Percentiles rank a stretch among this genome's conserved stretches.
Evolutionary conservation across 1,140 invertebrate species (phyloP).

Genomic region (Drosophila nikananu): DNA sequence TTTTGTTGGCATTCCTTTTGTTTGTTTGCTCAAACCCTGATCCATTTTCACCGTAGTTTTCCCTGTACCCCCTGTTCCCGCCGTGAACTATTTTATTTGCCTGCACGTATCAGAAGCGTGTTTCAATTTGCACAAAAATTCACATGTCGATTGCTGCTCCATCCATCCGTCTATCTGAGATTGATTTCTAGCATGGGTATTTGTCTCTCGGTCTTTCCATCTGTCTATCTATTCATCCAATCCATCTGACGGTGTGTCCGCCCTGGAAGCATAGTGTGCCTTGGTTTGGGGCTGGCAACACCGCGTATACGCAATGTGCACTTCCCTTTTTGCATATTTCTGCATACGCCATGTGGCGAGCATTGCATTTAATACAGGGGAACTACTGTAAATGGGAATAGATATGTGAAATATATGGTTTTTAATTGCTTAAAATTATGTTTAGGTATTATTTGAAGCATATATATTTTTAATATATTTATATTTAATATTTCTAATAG

Average conservation of each 20-base stretch:
- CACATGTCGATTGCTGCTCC: conserved; percentile 72
- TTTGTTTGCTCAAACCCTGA: conserved; percentile 53
- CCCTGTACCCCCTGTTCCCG: too few species aligned
- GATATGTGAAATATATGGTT: not conserved
- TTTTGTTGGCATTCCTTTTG: conserved; percentile 74
- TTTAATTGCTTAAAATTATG: not conserved
- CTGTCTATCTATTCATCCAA: conserved; percentile 5
- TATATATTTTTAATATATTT: not conserved
- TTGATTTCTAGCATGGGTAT: conserved; percentile 69
- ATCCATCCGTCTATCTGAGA: conserved; percentile 62
- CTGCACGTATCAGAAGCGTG: conserved; percentile 73
- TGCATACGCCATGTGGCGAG: conserved; percentile 49
- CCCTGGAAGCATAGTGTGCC: not conserved
- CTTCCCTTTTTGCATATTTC: conserved; percentile 53
- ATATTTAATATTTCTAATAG: too few species aligned
- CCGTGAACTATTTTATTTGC: conserved; percentile 60
- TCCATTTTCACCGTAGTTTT: conserved; percentile 7
- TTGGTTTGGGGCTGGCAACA: conserved; percentile 24
- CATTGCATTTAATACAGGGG: conserved; percentile 20
- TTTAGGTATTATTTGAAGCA: too few species aligned
- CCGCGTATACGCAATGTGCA: conserved; percentile 51
- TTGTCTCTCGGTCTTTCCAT: conserved; percentile 34
- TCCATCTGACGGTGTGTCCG: conserved; percentile 5
- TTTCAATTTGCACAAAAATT: conserved; percentile 80
- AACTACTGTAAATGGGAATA: not conserved